phyloP scores from a whole-genome alignment of 2,113 vertebrate species.

The Plecturocebus donacophilus region DNA sequence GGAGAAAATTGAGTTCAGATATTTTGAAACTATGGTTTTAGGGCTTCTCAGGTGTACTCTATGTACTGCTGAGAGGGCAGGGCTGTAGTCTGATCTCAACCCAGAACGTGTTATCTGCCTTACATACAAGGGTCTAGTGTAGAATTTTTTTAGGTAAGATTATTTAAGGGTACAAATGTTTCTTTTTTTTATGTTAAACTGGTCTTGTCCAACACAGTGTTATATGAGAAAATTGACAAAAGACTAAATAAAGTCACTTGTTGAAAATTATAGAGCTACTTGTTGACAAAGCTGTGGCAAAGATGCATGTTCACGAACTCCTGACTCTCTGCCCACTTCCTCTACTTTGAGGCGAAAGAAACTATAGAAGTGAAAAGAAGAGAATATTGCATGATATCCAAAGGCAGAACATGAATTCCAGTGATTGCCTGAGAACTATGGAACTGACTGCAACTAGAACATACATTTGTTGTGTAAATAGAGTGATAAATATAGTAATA shows the following conservation, averaged over 20 bases:
- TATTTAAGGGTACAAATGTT: not conserved
- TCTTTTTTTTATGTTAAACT: not conserved
- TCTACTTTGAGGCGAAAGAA: not conserved
- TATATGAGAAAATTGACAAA: not conserved
- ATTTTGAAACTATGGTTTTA: not conserved
- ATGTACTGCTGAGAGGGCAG: not conserved
- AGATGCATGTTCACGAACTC: not conserved
- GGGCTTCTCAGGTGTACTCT: not conserved
- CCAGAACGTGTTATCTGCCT: not conserved
- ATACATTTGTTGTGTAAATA: not conserved
- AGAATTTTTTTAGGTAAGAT: not conserved
- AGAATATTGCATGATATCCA: not conserved
- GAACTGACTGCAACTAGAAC: not conserved
- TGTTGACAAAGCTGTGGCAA: not conserved
- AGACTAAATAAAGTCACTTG: not conserved
- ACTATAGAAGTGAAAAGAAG: not conserved
- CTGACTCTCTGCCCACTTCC: not conserved
- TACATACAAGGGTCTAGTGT: not conserved
- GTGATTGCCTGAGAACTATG: not conserved
- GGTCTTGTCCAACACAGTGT: not conserved
- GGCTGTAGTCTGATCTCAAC: not conserved
- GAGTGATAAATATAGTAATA: not conserved
- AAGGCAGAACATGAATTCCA: not conserved
- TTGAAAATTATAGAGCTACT: not conserved
- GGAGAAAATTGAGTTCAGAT: not conserved